Evolutionary conservation across 1,140 invertebrate genomes (phyloP).

Genomic region (Tetramorium simillimum): DNA sequence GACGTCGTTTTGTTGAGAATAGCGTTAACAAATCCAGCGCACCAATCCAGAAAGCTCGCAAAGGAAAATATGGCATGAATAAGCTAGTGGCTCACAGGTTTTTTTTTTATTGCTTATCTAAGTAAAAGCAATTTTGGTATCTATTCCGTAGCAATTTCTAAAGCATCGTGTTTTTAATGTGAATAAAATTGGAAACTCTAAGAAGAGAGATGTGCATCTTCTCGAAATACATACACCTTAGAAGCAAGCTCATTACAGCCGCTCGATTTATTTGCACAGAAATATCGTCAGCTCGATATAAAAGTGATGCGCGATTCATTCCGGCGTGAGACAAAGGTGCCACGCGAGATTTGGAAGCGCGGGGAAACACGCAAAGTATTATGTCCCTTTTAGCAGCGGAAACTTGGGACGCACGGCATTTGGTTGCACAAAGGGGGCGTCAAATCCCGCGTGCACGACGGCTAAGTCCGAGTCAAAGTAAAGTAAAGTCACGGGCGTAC

Average conservation of each 20-base stretch:
- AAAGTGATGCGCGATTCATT: neutral
- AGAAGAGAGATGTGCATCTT: neutral
- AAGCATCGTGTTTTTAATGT: neutral
- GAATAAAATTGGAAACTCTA: neutral
- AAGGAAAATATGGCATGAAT: neutral
- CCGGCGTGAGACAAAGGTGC: neutral
- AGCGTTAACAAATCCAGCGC: neutral
- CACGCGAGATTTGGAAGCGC: neutral
- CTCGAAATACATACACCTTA: neutral
- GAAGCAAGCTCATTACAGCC: too few relatives aligned
- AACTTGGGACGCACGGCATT: constrained; percentile 10
- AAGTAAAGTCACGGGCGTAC: constrained; percentile 66
- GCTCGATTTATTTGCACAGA: neutral
- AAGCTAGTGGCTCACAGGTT: neutral
- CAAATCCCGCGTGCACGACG: constrained; percentile 68
- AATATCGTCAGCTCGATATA: neutral
- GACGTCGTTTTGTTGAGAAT: neutral
- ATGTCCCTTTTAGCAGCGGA: neutral
- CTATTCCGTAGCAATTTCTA: neutral
- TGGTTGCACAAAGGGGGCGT: constrained; percentile 25
- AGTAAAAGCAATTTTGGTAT: neutral
- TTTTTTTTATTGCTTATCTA: neutral
- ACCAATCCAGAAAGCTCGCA: neutral
- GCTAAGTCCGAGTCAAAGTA: constrained; percentile 79
- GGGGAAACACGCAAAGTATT: neutral